Evolutionary conservation across 2,797 vertebrate genomes (phyloP), one percentile per base, ranked within the genome.

Genomic region (Podargus strigoides): DNA sequence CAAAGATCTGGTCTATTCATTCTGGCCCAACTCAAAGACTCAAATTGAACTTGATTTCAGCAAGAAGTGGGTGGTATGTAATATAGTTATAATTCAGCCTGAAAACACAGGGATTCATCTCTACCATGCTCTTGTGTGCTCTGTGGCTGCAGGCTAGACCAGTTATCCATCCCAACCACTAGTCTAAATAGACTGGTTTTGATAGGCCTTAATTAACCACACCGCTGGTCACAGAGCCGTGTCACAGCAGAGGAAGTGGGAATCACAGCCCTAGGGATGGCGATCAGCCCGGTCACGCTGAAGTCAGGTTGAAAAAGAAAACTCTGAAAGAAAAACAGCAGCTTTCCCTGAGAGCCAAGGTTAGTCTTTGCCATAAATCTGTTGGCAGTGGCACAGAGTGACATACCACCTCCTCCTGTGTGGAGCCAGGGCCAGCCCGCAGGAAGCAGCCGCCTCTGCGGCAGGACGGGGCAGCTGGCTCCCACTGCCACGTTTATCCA

Each of bases 401-500:
- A 55, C 67, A 21, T 2, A 10, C 6, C 72, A 56, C 34, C 88
- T 78, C 70, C 81, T 64, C 56, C 59, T 0, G 1, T 2, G 5
- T 0, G 0, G 75, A 74, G 64, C 62, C 0, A 0, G 27, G 50
- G 44, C 53, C 72, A 73, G 82, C 53, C 62, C 0, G 0, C 21
- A 41, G 89, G 91, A 79, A 72, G 59, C 1, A 0, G 39, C 83
- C 0, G 0, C 39, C 62, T 22, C 78, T 0, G 0, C 1, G 0
- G 37, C 41, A 10, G 66, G 66, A 79, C 20, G 0, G 0, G 62
- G 76, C 58, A 59, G 78, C 55, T 46, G 89, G 42, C 68, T 77
- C 36, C 67, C 0, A 0, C 41, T 53, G 58, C 82, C 62, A 5
- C 3, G 17, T 52, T n/a, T 24, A 12, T 37, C 58, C 89, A 34